These are phyloP conservation scores for Hirtodrosophila histrioides DNA, from an alignment of 2,888 invertebrate genomes.

Conservation along the genomic window DNA sequence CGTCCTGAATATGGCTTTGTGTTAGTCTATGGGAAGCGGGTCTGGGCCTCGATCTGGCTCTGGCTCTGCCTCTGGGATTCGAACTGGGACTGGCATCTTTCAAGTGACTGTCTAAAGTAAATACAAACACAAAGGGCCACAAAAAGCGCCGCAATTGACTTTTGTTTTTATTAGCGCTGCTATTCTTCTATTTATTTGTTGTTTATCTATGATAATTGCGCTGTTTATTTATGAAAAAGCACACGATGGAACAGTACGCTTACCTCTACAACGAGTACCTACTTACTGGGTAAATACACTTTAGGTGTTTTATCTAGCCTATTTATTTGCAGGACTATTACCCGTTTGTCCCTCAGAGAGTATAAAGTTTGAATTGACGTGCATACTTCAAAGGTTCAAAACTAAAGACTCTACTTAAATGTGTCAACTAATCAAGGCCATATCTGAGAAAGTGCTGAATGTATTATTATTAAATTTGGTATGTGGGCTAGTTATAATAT, in stretches of 20 bases:
- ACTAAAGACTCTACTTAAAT: too few species aligned
- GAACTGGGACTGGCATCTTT: neutral
- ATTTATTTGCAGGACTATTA: too few species aligned
- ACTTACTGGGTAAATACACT: too few species aligned
- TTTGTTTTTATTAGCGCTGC: conserved; percentile 64
- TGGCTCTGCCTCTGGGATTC: neutral
- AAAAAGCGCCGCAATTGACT: conserved; percentile 64
- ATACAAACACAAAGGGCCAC: conserved; percentile 42
- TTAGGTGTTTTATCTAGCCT: too few species aligned
- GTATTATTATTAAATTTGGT: too few species aligned
- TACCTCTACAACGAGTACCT: too few species aligned
- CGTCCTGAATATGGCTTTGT: neutral
- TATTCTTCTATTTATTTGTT: conserved; percentile 59
- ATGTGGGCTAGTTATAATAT: too few species aligned
- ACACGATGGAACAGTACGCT: conserved; percentile 7
- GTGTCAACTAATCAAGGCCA: too few species aligned
- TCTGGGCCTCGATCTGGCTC: neutral
- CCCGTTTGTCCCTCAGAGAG: too few species aligned
- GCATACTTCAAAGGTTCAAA: too few species aligned
- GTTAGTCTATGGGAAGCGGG: neutral
- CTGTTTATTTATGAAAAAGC: conserved; percentile 69
- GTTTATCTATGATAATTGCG: conserved; percentile 77
- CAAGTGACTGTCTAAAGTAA: conserved; percentile 39
- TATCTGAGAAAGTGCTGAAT: too few species aligned
- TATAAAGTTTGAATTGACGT: too few species aligned